Evolutionary conservation across 2,113 vertebrate genomes (phyloP), one percentile per base, ranked within the genome.

Genomic region (Antechinus stuartii): DNA sequence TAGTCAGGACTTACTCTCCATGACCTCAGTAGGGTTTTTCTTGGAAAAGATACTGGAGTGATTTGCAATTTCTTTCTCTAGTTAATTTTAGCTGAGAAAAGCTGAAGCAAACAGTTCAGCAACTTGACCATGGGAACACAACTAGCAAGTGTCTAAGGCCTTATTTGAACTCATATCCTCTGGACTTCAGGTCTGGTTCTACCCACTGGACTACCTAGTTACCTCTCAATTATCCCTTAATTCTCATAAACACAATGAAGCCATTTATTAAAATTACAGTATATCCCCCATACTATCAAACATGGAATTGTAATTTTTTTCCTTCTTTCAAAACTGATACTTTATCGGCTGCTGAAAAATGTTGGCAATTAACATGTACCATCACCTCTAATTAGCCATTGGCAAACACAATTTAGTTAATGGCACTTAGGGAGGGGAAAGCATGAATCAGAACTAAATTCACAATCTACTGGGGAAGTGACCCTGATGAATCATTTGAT

Each of bases 401-500:
- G 97, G 97, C 95, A 98, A 97, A 96, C 92, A 96, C 90, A 96
- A 57, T 95, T 93, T 95, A 96, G 95, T 94, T 96, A 97, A 97
- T 96, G 96, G 97, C 95, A 95, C 96, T 97, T 96, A 94, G 76
- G 2, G 9, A 94, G 84, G 94, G 91, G 68, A 89, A 96, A 96
- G 91, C 95, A 84, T 95, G 92, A 95, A 97, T 97, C 97, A 96
- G 95, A 97, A 96, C 96, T 93, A 97, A 97, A 96, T 96, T 98
- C 97, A 92, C 84, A 94, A 56, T 95, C 97, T 98, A 89, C 0
- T 95, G 95, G 97, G 98, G 96, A 97, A 97, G 96, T 96, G 96
- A 97, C 97, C 98, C 97, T 96, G 97, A 96, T 98, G 96, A 97
- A 96, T 97, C 97, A 95, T 95, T 97, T 96, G 96, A 96, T 95